These are phyloP conservation scores for Mesembrinibis cayennensis DNA, from an alignment of 2,113 vertebrate species.

Conservation along the genomic window DNA sequence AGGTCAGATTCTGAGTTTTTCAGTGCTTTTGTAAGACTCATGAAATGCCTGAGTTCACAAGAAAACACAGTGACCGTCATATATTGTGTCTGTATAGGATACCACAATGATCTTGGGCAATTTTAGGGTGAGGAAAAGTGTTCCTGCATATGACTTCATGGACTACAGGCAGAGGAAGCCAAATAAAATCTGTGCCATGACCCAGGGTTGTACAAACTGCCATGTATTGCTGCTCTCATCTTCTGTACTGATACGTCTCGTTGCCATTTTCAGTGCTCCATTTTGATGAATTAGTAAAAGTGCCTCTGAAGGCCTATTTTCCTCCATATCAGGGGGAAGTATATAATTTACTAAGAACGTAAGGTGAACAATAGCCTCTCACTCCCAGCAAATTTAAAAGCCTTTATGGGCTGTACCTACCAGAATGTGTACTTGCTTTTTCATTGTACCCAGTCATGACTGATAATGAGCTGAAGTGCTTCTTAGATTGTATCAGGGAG, in stretches of 20 bases:
- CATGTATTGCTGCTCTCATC: neutral
- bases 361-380: neutral
- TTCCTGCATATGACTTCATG: neutral
- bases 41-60: neutral
- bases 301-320: neutral
- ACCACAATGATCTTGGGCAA: neutral
- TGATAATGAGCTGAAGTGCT: neutral
- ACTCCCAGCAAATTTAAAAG: neutral
- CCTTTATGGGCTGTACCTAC: neutral
- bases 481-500: neutral
- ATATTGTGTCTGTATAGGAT: neutral
- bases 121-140: neutral
- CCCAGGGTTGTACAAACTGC: neutral
- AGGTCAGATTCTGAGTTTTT: neutral
- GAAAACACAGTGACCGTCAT: neutral
- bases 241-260: rapidly evolving
- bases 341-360: neutral
- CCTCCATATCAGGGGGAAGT: neutral
- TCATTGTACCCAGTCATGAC: neutral
- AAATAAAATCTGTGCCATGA: neutral
- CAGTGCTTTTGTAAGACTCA: neutral
- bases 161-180: neutral
- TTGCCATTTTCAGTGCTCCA: neutral
- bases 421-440: neutral
- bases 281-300: neutral